Evolutionary conservation across 2,797 vertebrate genomes (phyloP).

Genomic region (Tympanoctomys barrerae): DNA sequence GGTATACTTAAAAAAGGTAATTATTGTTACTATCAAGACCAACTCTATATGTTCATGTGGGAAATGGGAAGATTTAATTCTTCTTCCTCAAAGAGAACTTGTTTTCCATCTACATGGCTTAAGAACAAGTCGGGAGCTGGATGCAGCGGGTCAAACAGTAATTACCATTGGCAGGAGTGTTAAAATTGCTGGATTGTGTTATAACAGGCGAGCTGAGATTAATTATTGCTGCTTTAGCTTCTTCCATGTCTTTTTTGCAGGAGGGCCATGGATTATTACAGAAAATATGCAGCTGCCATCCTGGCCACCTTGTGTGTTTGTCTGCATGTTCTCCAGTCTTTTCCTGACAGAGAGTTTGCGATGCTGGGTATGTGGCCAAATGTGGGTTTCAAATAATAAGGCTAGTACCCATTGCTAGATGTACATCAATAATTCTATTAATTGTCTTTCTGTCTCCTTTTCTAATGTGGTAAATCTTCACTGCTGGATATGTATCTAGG

Average conservation of each 20-base stretch:
- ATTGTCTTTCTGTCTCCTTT: slow-evolving; percentile 60
- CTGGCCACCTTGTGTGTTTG: slow-evolving; percentile 91
- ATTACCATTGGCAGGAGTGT: background rate
- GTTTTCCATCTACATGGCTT: background rate
- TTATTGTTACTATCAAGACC: background rate
- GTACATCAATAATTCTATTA: slow-evolving; percentile 53
- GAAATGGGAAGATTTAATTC: slow-evolving; percentile 12
- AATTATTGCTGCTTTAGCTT: background rate
- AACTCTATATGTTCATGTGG: background rate
- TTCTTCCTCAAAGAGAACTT: background rate
- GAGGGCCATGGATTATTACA: slow-evolving; percentile 88
- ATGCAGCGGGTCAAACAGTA: background rate
- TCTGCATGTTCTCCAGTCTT: slow-evolving; percentile 92
- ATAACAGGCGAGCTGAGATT: background rate
- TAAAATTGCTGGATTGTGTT: background rate
- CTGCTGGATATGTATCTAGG: slow-evolving; percentile 56
- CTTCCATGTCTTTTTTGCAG: slow-evolving; percentile 81
- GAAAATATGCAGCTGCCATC: slow-evolving; percentile 91
- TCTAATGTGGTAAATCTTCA: slow-evolving; percentile 66
- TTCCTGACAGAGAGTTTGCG: slow-evolving; percentile 91
- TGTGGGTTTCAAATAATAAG: slow-evolving; percentile 62
- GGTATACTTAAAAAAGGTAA: background rate
- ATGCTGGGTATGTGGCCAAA: slow-evolving; percentile 92
- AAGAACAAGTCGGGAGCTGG: background rate
- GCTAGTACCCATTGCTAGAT: background rate